Evolutionary conservation across 2,888 invertebrate genomes (phyloP).

Genomic region (Rutpela maculata): DNA sequence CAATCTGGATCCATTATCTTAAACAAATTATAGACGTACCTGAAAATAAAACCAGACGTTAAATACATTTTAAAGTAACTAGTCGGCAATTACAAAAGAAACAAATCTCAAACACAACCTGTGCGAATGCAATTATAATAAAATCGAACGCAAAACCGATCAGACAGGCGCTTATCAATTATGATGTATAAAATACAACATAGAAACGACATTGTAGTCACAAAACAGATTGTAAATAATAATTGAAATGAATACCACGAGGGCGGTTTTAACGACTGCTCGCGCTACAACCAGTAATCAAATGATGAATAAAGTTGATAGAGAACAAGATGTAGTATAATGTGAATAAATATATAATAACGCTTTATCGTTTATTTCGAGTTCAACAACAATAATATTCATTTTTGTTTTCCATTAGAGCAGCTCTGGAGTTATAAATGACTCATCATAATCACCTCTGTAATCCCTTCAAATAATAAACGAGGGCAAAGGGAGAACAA

Average conservation of each 20-base stretch:
- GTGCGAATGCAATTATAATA: background rate
- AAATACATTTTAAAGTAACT: background rate
- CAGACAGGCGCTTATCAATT: background rate
- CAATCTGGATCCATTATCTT: background rate
- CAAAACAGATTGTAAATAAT: slow-evolving; percentile 17
- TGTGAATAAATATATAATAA: background rate
- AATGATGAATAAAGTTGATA: background rate
- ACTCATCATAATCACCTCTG: background rate
- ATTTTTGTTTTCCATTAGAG: background rate
- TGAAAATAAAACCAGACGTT: background rate
- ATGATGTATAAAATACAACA: background rate
- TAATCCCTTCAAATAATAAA: slow-evolving; percentile 11
- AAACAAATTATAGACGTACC: background rate
- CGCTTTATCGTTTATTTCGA: background rate
- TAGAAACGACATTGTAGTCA: slow-evolving; percentile 1
- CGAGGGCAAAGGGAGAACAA: background rate
- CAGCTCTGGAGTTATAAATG: background rate
- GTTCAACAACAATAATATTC: background rate
- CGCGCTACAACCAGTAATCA: slow-evolving; percentile 2
- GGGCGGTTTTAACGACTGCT: background rate
- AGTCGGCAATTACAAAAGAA: too few relatives aligned
- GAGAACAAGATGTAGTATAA: background rate
- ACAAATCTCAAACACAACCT: background rate
- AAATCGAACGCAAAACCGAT: background rate
- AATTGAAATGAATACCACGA: slow-evolving; percentile 25